A percentile compares a stretch with the other conserved stretches of the same genome.
Evolutionary conservation across 37 sponge, comb jelly and placozoan genomes (phyloP).

Genomic region (Ianthella basta): DNA sequence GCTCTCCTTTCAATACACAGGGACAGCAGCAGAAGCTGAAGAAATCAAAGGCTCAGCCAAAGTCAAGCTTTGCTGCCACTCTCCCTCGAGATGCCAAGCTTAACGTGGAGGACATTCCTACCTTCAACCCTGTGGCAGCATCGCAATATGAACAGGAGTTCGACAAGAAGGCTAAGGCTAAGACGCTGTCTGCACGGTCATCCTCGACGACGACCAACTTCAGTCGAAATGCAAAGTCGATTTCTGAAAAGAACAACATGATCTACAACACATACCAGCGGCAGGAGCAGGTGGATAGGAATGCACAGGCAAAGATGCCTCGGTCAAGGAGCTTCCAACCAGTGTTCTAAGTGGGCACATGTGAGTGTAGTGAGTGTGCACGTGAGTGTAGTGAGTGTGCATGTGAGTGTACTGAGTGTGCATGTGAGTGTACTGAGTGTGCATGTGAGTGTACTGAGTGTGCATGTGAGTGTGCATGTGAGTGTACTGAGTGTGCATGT

Average conservation of each 20-base stretch:
- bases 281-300: conserved; percentile 20
- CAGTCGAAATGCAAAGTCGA: conserved; percentile 9
- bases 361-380: not conserved
- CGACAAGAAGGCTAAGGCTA: not conserved
- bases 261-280: conserved; percentile 7
- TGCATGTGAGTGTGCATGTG: not conserved
- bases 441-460: conserved; percentile 42
- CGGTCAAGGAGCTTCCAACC: not conserved
- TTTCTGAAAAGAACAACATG: conserved; percentile 20
- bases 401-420: conserved; percentile 16
- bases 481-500: not conserved
- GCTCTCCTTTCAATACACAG: not conserved
- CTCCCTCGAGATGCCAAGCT: conserved; percentile 8
- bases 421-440: not conserved
- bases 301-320: conserved; percentile 1
- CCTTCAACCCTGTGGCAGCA: conserved; percentile 1
- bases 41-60: not conserved
- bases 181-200: not conserved
- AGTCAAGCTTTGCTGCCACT: not conserved
- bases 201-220: not conserved
- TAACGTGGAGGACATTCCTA: not conserved
- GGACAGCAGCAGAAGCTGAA: not conserved
- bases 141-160: not conserved
- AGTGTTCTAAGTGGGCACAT: not conserved
- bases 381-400: conserved; percentile 20